These are phyloP conservation scores for Propithecus perrieri DNA, from an alignment of 2,797 vertebrate species.

Conservation along the genomic window DNA sequence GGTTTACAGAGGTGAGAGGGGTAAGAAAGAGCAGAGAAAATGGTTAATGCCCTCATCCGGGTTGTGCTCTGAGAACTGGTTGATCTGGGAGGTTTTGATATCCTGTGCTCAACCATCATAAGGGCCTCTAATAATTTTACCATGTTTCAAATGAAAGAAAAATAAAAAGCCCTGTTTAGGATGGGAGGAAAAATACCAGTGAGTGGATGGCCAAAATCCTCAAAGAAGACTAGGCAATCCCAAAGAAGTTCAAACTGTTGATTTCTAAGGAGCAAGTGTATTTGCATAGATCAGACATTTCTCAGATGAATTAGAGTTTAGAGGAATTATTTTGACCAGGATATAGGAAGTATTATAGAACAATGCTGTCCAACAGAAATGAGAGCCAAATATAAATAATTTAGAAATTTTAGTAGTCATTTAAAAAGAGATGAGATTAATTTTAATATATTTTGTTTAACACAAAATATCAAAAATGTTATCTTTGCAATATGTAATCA, in stretches of 20 bases:
- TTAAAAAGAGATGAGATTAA: neutral
- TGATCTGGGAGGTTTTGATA: neutral
- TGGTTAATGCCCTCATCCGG: neutral
- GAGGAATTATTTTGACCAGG: neutral
- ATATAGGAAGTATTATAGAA: neutral
- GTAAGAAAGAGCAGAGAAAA: neutral
- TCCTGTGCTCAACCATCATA: neutral
- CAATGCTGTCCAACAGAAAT: neutral
- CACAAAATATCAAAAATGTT: neutral
- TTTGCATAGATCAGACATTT: conserved; percentile 11
- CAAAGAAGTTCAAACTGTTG: neutral
- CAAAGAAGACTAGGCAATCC: neutral
- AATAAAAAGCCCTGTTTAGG: neutral
- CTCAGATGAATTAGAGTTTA: neutral
- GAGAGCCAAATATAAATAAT: neutral
- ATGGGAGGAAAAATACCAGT: neutral
- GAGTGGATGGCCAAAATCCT: neutral
- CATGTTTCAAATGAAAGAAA: neutral
- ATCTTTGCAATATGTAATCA: neutral
- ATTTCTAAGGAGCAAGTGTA: neutral
- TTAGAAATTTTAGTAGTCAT: neutral
- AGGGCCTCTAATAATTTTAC: neutral
- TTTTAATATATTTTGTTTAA: neutral
- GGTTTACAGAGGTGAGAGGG: neutral
- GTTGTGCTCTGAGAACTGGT: neutral